phyloP scores from a whole-genome alignment of 2,888 invertebrate genomes.

The Drosophila eohydei region DNA sequence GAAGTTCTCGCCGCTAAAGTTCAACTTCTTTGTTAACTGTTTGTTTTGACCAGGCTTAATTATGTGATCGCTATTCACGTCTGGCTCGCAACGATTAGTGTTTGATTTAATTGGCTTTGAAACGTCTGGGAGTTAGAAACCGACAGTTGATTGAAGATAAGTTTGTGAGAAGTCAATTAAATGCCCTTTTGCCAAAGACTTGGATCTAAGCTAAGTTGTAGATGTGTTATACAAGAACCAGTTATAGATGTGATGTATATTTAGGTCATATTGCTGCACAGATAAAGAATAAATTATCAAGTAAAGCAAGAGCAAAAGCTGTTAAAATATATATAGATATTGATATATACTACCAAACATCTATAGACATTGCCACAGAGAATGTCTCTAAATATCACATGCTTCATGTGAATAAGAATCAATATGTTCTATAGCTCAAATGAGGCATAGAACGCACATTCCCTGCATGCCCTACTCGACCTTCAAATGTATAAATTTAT shows the following conservation, averaged over 20 bases:
- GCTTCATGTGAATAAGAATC: neutral
- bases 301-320: no score
- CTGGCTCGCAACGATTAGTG: constrained; percentile 8
- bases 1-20: constrained; percentile 29
- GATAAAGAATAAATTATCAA: no score
- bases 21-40: constrained; percentile 10
- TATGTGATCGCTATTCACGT: constrained; percentile 20
- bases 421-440: neutral
- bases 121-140: neutral
- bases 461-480: no score
- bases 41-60: constrained; percentile 41
- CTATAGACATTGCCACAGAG: no score
- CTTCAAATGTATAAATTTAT: no score
- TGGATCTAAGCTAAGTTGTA: neutral
- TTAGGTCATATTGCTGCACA: neutral
- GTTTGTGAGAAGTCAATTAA: neutral
- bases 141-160: neutral
- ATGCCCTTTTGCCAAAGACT: neutral
- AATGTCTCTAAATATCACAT: no score
- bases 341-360: no score
- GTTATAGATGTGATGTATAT: neutral
- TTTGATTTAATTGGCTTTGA: constrained; percentile 39
- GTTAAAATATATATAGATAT: no score
- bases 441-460: neutral
- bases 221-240: neutral